These are phyloP conservation scores for Eremophila alpestris DNA, from an alignment of 2,797 vertebrate species.

Conservation along the genomic window DNA sequence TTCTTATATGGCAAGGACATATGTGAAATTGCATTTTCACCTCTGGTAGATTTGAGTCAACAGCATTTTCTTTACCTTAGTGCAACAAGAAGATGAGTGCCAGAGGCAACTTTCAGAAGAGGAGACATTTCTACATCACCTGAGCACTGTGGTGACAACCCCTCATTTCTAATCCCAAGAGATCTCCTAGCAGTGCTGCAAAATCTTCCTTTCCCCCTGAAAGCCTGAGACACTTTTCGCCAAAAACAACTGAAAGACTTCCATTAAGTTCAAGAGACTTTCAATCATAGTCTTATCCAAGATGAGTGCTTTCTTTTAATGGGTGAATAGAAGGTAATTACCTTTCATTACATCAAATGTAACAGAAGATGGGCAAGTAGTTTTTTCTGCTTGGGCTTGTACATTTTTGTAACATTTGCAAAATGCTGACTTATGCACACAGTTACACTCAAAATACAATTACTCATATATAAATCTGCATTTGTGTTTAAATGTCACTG, in stretches of 20 bases:
- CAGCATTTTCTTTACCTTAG: slow-evolving; percentile 9
- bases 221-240: neutral
- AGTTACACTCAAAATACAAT: slow-evolving; percentile 38
- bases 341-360: slow-evolving; percentile 12
- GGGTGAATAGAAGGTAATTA: slow-evolving; percentile 39
- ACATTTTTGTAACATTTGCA: slow-evolving; percentile 40
- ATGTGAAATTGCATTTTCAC: slow-evolving; percentile 37
- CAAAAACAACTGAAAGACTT: slow-evolving; percentile 8
- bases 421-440: slow-evolving; percentile 45
- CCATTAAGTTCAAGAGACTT: neutral
- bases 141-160: neutral
- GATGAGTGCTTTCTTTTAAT: slow-evolving; percentile 15
- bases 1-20: slow-evolving; percentile 38
- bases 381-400: slow-evolving; percentile 38
- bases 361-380: slow-evolving; percentile 36
- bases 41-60: slow-evolving; percentile 8
- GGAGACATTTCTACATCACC: neutral
- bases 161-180: neutral
- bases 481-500: slow-evolving; percentile 59
- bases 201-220: neutral
- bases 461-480: slow-evolving; percentile 47
- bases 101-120: neutral
- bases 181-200: neutral
- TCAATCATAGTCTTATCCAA: neutral
- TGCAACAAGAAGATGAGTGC: neutral